Conservation (phyloP, 2,888 invertebrate genomes). For the Cephonodes hylas region DNA sequence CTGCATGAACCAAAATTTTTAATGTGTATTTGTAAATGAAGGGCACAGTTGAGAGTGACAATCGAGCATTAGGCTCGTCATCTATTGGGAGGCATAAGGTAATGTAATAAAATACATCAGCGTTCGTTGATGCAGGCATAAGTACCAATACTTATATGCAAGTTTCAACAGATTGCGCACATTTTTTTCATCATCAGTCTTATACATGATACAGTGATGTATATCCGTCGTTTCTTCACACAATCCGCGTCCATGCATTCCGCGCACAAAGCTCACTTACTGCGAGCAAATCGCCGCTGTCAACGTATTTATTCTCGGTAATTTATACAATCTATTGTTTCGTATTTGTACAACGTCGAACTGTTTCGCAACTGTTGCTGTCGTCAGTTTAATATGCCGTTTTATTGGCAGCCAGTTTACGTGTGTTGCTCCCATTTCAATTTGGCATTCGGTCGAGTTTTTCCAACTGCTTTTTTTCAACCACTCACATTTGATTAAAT, state of each 20-base stretch:
- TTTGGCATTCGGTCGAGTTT: slow-evolving; percentile 16
- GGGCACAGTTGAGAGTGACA: too few relatives aligned
- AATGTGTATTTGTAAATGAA: too few relatives aligned
- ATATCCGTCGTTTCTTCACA: background rate
- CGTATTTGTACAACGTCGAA: slow-evolving; percentile 31
- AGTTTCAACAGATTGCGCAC: too few relatives aligned
- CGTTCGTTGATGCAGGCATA: too few relatives aligned
- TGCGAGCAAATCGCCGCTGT: slow-evolving; percentile 46
- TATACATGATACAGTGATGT: too few relatives aligned
- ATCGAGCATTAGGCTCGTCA: too few relatives aligned
- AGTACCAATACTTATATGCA: too few relatives aligned
- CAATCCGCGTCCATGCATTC: background rate
- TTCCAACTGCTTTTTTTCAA: slow-evolving; percentile 14
- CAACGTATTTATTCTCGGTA: slow-evolving; percentile 51
- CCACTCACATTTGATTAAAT: slow-evolving; percentile 9
- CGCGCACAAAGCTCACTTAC: slow-evolving; percentile 27
- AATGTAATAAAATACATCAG: too few relatives aligned
- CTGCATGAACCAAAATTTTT: too few relatives aligned
- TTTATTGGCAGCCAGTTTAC: slow-evolving; percentile 23
- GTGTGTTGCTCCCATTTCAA: slow-evolving; percentile 15
- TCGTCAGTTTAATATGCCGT: slow-evolving; percentile 25
- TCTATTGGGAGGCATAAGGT: too few relatives aligned
- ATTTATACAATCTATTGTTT: slow-evolving; percentile 51
- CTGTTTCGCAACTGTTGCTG: slow-evolving; percentile 49
- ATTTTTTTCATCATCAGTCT: too few relatives aligned